A percentile compares a stretch with the other conserved stretches of the same genome.
Conservation (phyloP, 2,797 vertebrate genomes). For the Potorous gilbertii region DNA sequence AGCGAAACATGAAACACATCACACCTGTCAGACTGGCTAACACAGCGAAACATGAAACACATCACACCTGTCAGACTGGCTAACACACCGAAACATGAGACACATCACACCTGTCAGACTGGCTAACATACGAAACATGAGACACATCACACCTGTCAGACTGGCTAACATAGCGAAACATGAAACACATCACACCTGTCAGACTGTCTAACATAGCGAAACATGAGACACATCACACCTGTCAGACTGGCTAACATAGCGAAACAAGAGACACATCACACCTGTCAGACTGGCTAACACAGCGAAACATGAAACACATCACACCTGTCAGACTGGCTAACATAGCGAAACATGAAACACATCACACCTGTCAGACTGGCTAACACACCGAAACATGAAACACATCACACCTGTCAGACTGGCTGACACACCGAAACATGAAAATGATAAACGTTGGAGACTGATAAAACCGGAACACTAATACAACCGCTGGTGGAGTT, state of each 20-base stretch:
- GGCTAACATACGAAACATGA: neutral
- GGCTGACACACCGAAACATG: neutral
- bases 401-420: no score
- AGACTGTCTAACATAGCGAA: no score
- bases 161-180: neutral
- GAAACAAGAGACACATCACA: no score
- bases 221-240: neutral
- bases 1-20: neutral
- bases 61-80: no score
- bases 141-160: no score
- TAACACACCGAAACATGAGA: neutral
- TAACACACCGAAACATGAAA: neutral
- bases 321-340: no score
- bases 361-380: no score
- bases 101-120: no score
- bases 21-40: no score
- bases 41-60: neutral
- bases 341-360: neutral
- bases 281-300: no score
- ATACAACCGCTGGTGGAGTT: neutral
- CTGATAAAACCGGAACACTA: neutral
- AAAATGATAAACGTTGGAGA: neutral
- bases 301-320: neutral
- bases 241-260: no score
- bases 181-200: neutral